Percentiles rank a stretch among this genome's conserved stretches.
Conservation (phyloP, 2,113 vertebrate species). For the Poeciliopsis occidentalis region DNA sequence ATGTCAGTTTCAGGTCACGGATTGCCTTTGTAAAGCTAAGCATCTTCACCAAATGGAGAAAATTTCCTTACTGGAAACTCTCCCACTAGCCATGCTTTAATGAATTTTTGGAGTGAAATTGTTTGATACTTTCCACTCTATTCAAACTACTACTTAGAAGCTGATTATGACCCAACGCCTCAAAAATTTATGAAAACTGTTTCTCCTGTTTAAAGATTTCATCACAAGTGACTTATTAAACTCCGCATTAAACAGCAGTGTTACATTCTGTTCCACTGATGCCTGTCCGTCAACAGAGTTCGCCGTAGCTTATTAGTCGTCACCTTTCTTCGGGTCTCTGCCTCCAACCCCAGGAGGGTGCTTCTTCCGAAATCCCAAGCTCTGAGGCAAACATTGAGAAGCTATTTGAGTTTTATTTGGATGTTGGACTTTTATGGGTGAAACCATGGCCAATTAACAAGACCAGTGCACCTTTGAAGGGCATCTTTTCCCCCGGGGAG, state of each 20-base stretch:
- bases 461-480: slow-evolving; percentile 28
- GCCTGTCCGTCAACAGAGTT: no score
- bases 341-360: not conserved
- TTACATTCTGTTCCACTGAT: no score
- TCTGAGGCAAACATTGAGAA: slow-evolving; percentile 26
- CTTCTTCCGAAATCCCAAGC: slow-evolving; percentile 11
- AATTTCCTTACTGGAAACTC: not conserved
- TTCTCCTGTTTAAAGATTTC: no score
- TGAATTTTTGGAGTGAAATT: not conserved
- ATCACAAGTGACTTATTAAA: no score
- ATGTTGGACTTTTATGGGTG: slow-evolving; percentile 39
- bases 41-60: not conserved
- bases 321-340: not conserved
- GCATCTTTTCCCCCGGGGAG: slow-evolving; percentile 6
- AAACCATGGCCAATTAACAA: slow-evolving; percentile 27
- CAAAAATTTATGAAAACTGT: no score
- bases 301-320: not conserved
- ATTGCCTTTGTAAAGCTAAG: not conserved
- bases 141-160: no score
- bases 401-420: slow-evolving; percentile 41
- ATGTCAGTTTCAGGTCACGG: not conserved
- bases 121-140: no score
- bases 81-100: not conserved
- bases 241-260: no score
- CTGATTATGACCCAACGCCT: no score